phyloP scores from a whole-genome alignment of 2,797 vertebrate genomes.

The Xiphorhynchus erythropygius region DNA sequence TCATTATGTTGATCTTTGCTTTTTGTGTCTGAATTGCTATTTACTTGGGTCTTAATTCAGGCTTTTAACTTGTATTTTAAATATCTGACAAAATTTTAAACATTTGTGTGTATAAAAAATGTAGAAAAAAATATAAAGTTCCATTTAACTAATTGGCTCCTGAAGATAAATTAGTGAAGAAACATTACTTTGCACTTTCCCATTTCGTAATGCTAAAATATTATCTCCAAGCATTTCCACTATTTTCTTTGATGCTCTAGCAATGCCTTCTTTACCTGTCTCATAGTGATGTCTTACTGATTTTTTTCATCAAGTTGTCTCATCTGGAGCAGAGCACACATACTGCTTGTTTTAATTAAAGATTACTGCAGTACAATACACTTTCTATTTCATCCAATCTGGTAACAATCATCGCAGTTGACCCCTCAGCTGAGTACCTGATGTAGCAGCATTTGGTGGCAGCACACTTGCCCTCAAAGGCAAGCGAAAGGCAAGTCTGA shows the following conservation, averaged over 20 bases:
- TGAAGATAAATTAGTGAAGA: not conserved
- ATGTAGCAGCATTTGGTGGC: not conserved
- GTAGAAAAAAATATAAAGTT: not conserved
- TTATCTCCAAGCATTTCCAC: not conserved
- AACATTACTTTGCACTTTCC: not conserved
- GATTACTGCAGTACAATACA: not conserved
- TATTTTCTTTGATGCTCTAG: not conserved
- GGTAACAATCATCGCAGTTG: not conserved
- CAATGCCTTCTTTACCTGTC: conserved; percentile 39
- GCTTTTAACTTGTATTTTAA: not conserved
- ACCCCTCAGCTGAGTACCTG: not conserved
- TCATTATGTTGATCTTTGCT: not conserved
- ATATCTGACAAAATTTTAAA: not conserved
- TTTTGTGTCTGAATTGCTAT: not conserved
- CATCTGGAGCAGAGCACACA: conserved; percentile 19
- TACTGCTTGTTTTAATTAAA: conserved; percentile 56
- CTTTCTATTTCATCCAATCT: conserved; percentile 36
- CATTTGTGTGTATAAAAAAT: not conserved
- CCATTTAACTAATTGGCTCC: not conserved
- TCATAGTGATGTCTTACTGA: conserved; percentile 50
- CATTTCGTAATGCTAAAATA: not conserved
- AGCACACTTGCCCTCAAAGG: not conserved
- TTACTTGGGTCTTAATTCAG: not conserved
- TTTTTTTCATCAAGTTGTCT: conserved; percentile 47
- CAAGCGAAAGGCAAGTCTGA: not conserved